phyloP scores from a whole-genome alignment of 2,888 invertebrate species.

The Antitype chi region DNA sequence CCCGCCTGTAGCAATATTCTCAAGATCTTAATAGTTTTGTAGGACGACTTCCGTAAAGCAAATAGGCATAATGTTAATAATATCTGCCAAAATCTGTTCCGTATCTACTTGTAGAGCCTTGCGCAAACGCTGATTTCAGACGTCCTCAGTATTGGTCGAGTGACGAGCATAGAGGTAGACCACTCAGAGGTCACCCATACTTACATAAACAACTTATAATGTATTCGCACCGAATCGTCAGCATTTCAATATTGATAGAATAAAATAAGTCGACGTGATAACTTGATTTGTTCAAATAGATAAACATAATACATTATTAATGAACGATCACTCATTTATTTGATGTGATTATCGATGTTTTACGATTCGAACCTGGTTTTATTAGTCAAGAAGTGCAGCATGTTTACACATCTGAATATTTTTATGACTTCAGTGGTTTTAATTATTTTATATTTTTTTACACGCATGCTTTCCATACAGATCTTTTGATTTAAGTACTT shows the following conservation, averaged over 20 bases:
- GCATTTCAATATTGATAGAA: slow-evolving; percentile 74
- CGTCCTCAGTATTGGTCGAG: slow-evolving; percentile 4
- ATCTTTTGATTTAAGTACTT: background rate
- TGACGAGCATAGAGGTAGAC: background rate
- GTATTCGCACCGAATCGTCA: slow-evolving; percentile 48
- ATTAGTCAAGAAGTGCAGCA: slow-evolving; percentile 36
- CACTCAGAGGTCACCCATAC: slow-evolving; percentile 33
- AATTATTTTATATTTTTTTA: background rate
- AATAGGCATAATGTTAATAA: slow-evolving; percentile 29
- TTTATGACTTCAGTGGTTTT: background rate
- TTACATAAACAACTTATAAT: slow-evolving; percentile 46
- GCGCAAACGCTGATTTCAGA: slow-evolving; percentile 23
- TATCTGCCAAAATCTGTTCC: slow-evolving; percentile 47
- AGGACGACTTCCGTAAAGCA: slow-evolving; percentile 41
- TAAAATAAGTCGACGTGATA: slow-evolving; percentile 68
- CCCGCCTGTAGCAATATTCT: slow-evolving; percentile 32
- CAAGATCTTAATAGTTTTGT: slow-evolving; percentile 32
- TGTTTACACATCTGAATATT: slow-evolving; percentile 14
- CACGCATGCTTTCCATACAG: background rate
- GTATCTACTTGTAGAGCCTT: slow-evolving; percentile 21
- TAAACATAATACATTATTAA: slow-evolving; percentile 68
- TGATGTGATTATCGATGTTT: slow-evolving; percentile 34
- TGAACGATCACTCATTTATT: slow-evolving; percentile 55
- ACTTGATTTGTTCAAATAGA: slow-evolving; percentile 68
- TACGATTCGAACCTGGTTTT: slow-evolving; percentile 39